Percentiles rank a stretch among this genome's conserved stretches.
Conservation (phyloP, 2,888 invertebrate species). For the Rhimphoctona megacephalus region DNA sequence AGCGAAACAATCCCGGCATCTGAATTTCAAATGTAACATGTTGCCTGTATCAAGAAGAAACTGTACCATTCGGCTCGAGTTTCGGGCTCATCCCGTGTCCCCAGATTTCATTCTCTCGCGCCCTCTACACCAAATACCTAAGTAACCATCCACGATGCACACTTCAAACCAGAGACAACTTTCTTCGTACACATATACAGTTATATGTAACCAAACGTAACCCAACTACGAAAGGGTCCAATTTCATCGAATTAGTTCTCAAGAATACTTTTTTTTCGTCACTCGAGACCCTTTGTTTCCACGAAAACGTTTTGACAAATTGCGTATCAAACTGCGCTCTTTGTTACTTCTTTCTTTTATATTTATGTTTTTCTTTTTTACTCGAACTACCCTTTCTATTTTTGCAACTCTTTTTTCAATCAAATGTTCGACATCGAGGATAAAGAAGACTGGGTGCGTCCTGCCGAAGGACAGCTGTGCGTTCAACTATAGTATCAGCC, state of each 20-base stretch:
- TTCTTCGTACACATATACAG: slow-evolving; percentile 17
- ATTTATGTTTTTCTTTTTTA: slow-evolving; percentile 37
- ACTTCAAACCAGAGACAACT: slow-evolving; percentile 39
- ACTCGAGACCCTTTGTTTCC: slow-evolving; percentile 48
- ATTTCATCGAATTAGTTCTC: slow-evolving; percentile 75
- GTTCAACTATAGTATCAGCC: slow-evolving; percentile 21
- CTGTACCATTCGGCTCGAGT: slow-evolving; percentile 50
- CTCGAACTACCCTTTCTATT: slow-evolving; percentile 24
- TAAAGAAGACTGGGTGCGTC: slow-evolving; percentile 49
- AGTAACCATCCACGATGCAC: slow-evolving; percentile 36
- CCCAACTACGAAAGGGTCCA: slow-evolving; percentile 52
- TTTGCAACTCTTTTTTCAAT: slow-evolving; percentile 33
- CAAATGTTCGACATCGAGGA: slow-evolving; percentile 38
- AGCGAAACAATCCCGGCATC: slow-evolving; percentile 81
- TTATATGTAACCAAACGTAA: slow-evolving; percentile 25
- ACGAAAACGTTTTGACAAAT: slow-evolving; percentile 62
- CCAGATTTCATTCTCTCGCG: slow-evolving; percentile 55
- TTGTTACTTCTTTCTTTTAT: not conserved
- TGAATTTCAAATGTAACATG: slow-evolving; percentile 80
- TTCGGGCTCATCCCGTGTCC: slow-evolving; percentile 33
- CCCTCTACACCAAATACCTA: slow-evolving; percentile 36
- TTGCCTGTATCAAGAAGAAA: slow-evolving; percentile 43
- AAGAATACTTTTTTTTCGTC: slow-evolving; percentile 56
- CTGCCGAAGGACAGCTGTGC: slow-evolving; percentile 46
- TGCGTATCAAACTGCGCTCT: slow-evolving; percentile 38